Conservation (phyloP, 1,140 invertebrate species). For the Cataglyphis hispanica region DNA sequence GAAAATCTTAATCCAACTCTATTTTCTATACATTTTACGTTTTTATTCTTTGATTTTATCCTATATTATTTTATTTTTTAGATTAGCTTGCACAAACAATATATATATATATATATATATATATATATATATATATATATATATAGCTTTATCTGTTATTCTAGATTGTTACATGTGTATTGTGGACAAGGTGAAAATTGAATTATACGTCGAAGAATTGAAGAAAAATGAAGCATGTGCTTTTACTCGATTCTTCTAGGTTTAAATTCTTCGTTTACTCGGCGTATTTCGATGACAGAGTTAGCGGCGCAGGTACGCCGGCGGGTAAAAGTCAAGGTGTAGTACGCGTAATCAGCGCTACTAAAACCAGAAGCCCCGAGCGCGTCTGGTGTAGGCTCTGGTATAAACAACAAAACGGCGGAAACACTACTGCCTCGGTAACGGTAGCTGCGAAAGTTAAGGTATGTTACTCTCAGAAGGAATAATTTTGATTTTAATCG, state of each 20-base stretch:
- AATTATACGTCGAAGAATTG: not conserved
- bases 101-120: not conserved
- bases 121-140: too few relatives aligned
- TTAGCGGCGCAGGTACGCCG: conserved; percentile 85
- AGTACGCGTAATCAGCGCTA: conserved; percentile 94
- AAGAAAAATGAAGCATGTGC: not conserved
- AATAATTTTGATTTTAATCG: not conserved
- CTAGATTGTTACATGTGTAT: not conserved
- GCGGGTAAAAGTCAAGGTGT: conserved; percentile 85
- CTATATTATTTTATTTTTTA: not conserved
- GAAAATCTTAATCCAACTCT: too few relatives aligned
- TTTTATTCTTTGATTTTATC: too few relatives aligned
- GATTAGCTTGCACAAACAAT: not conserved
- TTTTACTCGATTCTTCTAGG: conserved; percentile 83
- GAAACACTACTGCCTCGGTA: conserved; percentile 86
- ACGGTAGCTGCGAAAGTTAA: conserved; percentile 92
- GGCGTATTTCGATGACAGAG: conserved; percentile 93
- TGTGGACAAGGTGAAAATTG: not conserved
- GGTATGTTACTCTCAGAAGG: conserved; percentile 84
- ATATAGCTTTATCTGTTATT: not conserved
- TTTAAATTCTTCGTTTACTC: conserved; percentile 97
- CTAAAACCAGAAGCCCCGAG: conserved; percentile 93
- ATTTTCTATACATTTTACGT: too few relatives aligned
- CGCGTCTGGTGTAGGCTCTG: conserved; percentile 95
- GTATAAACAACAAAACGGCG: conserved; percentile 87